phyloP scores from a whole-genome alignment of 2,113 vertebrate genomes.

The Rana temporaria region DNA sequence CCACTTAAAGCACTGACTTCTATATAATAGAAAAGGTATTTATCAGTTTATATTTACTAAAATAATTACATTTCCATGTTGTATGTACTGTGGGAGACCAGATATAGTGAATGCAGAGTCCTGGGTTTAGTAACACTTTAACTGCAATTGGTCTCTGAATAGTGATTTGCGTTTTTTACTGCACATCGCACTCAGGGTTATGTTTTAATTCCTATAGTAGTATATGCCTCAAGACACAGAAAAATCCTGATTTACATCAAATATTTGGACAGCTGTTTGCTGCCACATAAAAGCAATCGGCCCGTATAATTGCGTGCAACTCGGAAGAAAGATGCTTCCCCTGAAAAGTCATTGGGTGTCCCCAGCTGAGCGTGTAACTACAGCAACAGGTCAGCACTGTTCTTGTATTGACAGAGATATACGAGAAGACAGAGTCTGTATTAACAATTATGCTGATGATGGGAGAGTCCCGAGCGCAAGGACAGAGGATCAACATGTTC shows the following conservation, averaged over 20 bases:
- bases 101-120: no score
- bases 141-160: no score
- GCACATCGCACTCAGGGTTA: no score
- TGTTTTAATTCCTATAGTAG: not conserved
- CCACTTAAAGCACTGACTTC: no score
- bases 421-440: not conserved
- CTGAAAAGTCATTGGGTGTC: not conserved
- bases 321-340: not conserved
- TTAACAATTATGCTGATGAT: slow-evolving; percentile 20
- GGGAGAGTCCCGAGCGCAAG: not conserved
- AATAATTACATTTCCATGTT: no score
- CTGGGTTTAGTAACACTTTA: no score
- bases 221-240: not conserved
- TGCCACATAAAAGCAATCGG: not conserved
- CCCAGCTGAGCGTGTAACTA: not conserved
- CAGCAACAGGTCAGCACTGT: slow-evolving; percentile 14
- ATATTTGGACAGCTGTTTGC: slow-evolving; percentile 13
- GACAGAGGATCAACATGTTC: slow-evolving; percentile 1
- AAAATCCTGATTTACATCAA: not conserved
- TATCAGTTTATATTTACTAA: no score
- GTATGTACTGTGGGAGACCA: no score
- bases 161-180: no score
- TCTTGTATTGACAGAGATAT: slow-evolving; percentile 23
- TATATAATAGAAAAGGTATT: no score
- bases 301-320: not conserved